Percentiles rank a stretch among this genome's conserved stretches.
Conservation (phyloP, 2,888 invertebrate genomes). For the Cyclophora punctaria region DNA sequence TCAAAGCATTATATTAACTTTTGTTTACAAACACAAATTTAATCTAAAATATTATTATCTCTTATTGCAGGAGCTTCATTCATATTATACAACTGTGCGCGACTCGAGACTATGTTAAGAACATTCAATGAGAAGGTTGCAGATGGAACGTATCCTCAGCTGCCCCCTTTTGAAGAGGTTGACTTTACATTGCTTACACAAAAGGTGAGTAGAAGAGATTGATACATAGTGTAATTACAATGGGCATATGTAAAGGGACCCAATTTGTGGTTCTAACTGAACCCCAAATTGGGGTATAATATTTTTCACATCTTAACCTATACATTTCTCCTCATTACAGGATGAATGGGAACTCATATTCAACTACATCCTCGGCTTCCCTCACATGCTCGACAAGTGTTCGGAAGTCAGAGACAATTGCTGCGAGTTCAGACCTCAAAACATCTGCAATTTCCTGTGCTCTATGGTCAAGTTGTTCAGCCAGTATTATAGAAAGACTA, state of each 20-base stretch:
- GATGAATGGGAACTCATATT: constrained; percentile 86
- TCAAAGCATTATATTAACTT: too few relatives aligned
- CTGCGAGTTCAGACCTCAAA: constrained; percentile 77
- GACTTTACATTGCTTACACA: constrained; percentile 78
- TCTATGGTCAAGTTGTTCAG: constrained; percentile 80
- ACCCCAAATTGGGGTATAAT: too few relatives aligned
- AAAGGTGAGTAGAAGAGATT: constrained; percentile 66
- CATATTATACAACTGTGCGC: constrained; percentile 85
- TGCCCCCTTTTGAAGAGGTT: constrained; percentile 73
- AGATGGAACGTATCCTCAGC: constrained; percentile 73
- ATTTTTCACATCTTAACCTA: too few relatives aligned
- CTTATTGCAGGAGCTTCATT: constrained; percentile 79
- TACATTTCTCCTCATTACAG: constrained; percentile 55
- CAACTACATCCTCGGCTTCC: constrained; percentile 79
- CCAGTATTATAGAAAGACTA: constrained; percentile 81
- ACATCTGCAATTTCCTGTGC: constrained; percentile 78
- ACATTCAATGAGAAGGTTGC: constrained; percentile 76
- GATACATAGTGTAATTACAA: too few relatives aligned
- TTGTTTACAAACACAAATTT: too few relatives aligned
- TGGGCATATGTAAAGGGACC: too few relatives aligned
- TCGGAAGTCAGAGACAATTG: constrained; percentile 55
- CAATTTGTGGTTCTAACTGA: too few relatives aligned
- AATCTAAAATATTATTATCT: background rate
- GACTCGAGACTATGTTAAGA: constrained; percentile 79
- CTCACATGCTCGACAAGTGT: constrained; percentile 73